Evolutionary conservation across 2,113 vertebrate species (phyloP).

Genomic region (Marmota flaviventris): DNA sequence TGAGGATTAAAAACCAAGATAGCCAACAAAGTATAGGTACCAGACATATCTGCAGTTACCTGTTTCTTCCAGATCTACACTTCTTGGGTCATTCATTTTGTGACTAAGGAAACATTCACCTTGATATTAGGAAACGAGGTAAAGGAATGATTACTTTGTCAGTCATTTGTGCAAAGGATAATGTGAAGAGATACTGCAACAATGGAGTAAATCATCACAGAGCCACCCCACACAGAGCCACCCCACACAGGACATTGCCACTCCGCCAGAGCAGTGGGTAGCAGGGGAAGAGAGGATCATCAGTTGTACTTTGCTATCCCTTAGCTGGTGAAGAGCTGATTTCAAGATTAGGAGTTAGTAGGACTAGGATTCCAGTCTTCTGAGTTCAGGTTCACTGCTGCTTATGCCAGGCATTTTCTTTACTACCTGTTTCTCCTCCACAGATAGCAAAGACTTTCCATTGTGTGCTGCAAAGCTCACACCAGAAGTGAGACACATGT

Average conservation of each 20-base stretch:
- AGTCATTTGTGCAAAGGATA: neutral
- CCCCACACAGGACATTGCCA: neutral
- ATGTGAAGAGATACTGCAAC: neutral
- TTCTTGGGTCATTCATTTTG: neutral
- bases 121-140: neutral
- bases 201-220: neutral
- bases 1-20: neutral
- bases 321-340: neutral
- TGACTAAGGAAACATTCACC: neutral
- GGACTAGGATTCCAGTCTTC: neutral
- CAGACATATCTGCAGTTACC: neutral
- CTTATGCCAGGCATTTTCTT: neutral
- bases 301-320: neutral
- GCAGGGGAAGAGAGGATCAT: neutral
- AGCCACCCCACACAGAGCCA: neutral
- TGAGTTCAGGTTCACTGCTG: neutral
- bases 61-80: neutral
- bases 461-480: neutral
- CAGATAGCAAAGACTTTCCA: neutral
- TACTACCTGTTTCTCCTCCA: neutral
- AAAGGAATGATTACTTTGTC: neutral
- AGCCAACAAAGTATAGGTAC: neutral
- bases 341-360: neutral
- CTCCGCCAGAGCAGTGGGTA: no score
- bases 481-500: neutral